These are phyloP conservation scores for Nemotelus pantherinus DNA, from an alignment of 2,888 invertebrate species.

Conservation along the genomic window DNA sequence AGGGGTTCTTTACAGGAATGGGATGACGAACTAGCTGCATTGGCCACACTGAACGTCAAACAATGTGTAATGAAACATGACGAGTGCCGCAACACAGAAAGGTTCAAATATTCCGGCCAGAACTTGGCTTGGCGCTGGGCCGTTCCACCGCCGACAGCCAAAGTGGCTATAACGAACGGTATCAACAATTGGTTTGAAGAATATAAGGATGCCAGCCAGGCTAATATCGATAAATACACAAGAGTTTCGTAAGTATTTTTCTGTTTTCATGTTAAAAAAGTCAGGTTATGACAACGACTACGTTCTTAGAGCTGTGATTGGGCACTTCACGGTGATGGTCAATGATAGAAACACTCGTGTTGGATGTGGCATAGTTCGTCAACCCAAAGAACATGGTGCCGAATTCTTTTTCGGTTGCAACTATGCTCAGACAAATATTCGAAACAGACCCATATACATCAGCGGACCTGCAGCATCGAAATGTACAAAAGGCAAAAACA, in stretches of 20 bases:
- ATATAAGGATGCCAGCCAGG: constrained; percentile 18
- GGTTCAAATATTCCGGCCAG: constrained; percentile 40
- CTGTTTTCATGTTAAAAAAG: not conserved
- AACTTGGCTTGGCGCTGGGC: constrained; percentile 38
- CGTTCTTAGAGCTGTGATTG: constrained; percentile 3
- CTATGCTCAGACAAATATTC: constrained; percentile 31
- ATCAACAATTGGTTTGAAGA: constrained; percentile 41
- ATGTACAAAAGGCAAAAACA: constrained; percentile 27
- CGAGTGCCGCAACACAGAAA: constrained; percentile 37
- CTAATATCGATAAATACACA: constrained; percentile 13
- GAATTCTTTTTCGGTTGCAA: constrained; percentile 38
- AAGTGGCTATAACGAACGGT: not conserved
- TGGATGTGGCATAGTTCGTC: constrained; percentile 2
- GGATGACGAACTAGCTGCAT: constrained; percentile 32
- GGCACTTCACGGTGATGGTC: constrained; percentile 35
- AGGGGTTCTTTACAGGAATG: constrained; percentile 26
- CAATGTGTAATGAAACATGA: constrained; percentile 43
- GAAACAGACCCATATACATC: constrained; percentile 6
- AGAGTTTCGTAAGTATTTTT: not conserved
- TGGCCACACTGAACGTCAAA: constrained; percentile 34
- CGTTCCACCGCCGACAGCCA: not conserved
- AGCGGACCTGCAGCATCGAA: constrained; percentile 20
- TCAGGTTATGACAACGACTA: not conserved
- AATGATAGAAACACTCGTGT: constrained; percentile 16
- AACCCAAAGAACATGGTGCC: not conserved